Conservation (phyloP, 1,140 invertebrate genomes). For the Tyrophagus putrescentiae region DNA sequence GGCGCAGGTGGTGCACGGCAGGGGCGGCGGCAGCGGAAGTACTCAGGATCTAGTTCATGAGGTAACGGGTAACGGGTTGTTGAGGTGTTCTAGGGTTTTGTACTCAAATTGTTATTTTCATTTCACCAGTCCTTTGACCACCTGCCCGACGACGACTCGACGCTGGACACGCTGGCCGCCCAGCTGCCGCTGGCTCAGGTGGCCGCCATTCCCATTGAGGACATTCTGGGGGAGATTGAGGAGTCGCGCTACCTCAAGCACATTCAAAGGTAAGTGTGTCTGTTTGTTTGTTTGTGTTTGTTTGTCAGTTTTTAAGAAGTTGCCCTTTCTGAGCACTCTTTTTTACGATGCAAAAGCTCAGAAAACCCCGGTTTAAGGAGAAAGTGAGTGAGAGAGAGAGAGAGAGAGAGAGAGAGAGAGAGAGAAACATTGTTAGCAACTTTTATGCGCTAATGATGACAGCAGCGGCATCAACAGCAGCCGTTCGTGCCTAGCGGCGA, state of each 20-base stretch:
- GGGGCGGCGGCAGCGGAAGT: not conserved
- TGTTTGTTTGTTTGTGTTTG: conserved; percentile 6
- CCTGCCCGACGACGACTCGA: not conserved
- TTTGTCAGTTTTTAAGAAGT: conserved; percentile 6
- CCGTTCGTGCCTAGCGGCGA: too few species aligned
- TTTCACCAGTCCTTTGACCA: conserved; percentile 6
- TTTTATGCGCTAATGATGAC: too few species aligned
- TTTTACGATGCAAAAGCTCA: too few species aligned
- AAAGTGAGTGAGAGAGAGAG: too few species aligned
- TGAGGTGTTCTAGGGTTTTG: not conserved
- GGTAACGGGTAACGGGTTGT: too few species aligned
- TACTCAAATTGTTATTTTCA: not conserved
- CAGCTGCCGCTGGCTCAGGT: conserved; percentile 15
- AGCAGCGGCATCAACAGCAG: too few species aligned
- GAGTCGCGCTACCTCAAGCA: conserved; percentile 8
- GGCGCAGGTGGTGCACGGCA: conserved; percentile 38
- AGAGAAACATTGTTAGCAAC: too few species aligned
- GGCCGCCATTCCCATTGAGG: conserved; percentile 20
- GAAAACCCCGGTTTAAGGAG: too few species aligned
- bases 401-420: too few species aligned
- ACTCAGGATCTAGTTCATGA: not conserved
- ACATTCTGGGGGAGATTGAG: conserved; percentile 20
- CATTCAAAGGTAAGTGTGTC: conserved; percentile 17
- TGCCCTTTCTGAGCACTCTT: too few species aligned
- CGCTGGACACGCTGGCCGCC: conserved; percentile 5